Conservation (phyloP, 2,113 vertebrate genomes). For the Chlamydotis undulata region DNA sequence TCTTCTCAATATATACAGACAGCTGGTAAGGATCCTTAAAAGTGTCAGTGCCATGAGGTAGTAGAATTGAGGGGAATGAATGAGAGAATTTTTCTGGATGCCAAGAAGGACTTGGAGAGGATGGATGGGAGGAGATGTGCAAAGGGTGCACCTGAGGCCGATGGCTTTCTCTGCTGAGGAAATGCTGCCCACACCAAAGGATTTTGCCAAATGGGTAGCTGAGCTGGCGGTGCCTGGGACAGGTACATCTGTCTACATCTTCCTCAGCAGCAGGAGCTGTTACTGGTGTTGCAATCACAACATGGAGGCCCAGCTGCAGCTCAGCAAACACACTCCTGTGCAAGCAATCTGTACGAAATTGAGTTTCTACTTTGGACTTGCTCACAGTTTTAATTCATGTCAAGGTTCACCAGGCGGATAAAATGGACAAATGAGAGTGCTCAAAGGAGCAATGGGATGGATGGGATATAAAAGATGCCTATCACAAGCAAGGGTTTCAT, state of each 20-base stretch:
- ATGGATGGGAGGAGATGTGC: not conserved
- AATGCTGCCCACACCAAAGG: not conserved
- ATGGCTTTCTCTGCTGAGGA: not conserved
- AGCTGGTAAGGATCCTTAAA: not conserved
- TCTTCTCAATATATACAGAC: fast-evolving
- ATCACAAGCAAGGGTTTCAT: not conserved
- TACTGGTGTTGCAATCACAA: not conserved
- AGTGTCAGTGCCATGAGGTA: not conserved
- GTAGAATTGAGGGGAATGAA: not conserved
- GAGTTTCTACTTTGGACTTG: not conserved
- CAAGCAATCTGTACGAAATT: not conserved
- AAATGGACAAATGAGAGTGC: not conserved
- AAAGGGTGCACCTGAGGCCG: not conserved
- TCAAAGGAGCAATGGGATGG: not conserved
- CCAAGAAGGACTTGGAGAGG: not conserved
- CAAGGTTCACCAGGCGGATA: not conserved
- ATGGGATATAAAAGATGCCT: not conserved
- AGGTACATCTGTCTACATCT: not conserved
- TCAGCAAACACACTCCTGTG: not conserved
- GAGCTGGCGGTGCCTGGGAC: not conserved
- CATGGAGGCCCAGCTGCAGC: not conserved
- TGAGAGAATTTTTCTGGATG: not conserved
- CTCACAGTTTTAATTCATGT: not conserved
- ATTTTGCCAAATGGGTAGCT: not conserved
- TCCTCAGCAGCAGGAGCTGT: fast-evolving